phyloP scores from a whole-genome alignment of 2,888 invertebrate species.

The Barypeithes pellucidus region DNA sequence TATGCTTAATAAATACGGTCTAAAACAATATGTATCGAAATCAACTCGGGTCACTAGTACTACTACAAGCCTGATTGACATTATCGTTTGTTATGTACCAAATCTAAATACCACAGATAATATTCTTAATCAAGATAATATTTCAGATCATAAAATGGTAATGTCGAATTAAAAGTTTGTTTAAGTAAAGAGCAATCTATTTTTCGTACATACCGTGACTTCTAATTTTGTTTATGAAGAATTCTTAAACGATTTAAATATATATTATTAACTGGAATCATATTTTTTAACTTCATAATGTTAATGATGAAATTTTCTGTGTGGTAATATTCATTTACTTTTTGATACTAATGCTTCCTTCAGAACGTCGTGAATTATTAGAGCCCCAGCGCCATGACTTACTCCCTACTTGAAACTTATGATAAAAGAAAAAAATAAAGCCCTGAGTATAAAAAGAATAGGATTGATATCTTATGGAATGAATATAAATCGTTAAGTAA shows the following conservation, averaged over 20 bases:
- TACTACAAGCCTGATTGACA: no score
- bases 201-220: no score
- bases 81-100: no score
- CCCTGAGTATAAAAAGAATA: neutral
- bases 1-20: no score
- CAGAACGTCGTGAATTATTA: neutral
- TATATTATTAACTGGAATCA: neutral
- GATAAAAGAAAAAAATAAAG: neutral
- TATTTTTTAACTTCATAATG: neutral
- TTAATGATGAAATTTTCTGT: neutral
- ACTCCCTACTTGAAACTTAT: neutral
- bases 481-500: neutral
- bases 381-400: neutral
- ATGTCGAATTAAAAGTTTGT: no score
- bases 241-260: neutral
- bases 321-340: neutral
- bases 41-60: no score
- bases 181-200: no score
- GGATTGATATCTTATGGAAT: neutral
- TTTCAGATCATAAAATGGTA: no score
- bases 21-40: no score
- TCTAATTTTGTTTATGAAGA: neutral
- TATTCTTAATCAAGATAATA: no score
- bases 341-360: neutral
- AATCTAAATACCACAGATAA: no score